A percentile compares a stretch with the other conserved stretches of the same genome.
phyloP scores from a whole-genome alignment of 2,113 vertebrate genomes.

The Glaucidium brasilianum region DNA sequence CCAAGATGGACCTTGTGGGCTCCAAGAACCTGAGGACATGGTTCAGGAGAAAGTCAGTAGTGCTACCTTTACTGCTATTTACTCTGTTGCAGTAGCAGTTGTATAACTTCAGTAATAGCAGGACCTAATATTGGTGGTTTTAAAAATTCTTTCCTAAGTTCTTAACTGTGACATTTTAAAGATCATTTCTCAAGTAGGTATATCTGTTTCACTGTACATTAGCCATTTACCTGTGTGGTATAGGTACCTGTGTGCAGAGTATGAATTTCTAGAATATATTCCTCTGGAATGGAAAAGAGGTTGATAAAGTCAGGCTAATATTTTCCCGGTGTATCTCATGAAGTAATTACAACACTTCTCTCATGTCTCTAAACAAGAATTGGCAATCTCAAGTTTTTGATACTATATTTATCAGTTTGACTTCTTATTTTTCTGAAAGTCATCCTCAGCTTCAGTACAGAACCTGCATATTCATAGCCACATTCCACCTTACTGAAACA shows the following conservation, averaged over 20 bases:
- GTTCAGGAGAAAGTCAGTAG: not conserved
- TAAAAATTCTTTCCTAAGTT: not conserved
- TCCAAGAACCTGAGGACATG: not conserved
- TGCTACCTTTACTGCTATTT: not conserved
- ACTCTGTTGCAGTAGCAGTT: not conserved
- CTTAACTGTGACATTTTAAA: not conserved
- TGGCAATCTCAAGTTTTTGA: not conserved
- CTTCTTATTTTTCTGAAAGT: not conserved
- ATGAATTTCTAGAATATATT: not conserved
- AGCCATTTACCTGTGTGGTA: not conserved
- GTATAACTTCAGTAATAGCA: not conserved
- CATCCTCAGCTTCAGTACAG: not conserved
- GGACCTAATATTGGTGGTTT: not conserved
- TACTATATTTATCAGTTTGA: not conserved
- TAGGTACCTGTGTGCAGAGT: not conserved
- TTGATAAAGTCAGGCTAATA: not conserved
- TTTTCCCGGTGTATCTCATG: not conserved
- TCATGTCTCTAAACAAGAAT: not conserved
- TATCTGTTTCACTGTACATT: not conserved
- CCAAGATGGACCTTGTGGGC: rapidly evolving
- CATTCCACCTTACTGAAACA: not conserved
- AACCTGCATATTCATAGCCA: not conserved
- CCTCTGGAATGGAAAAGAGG: not conserved
- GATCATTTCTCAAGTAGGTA: not conserved
- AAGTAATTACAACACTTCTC: not conserved